Evolutionary conservation across 2,113 vertebrate species (phyloP), one percentile per base, ranked within the genome.

Genomic region (Carollia perspicillata): DNA sequence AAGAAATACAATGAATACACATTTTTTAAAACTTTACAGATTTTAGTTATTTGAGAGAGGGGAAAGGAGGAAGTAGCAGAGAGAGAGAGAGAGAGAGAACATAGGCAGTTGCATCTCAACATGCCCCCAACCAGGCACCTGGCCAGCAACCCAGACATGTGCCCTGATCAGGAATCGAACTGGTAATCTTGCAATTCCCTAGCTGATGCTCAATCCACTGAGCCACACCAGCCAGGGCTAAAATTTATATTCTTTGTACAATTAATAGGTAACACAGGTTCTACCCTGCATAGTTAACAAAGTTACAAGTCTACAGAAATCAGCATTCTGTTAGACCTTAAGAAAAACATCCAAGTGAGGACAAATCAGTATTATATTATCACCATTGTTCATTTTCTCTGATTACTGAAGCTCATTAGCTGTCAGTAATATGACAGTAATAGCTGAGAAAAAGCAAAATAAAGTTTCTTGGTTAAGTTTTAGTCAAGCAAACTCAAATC

Each of bases 391-490:
- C 75, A 92, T 58, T 87, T 75, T 83, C 17, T 92, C 66, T 80
- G 12, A 90, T 87, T 13, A 51, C 30, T 68, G 47, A 66, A 72
- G 66, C 17, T 90, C 40, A 80, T 20, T 53, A 65, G 81, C 65
- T 55, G 28, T 95, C 90, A 92, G 10, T 60, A 60, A 60, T 35
- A 51, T 40, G 30, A 84, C 40, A 91, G 28, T 75, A 88, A 44
- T 71, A 84, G 85, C 22, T 90, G 58, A 92, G n/a, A 88, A 94
- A 84, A 85, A 55, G 30, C 6, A 93, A 88, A 95, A 88, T 49
- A 51, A 96, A 69, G 65, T 71, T 65, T 83, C 37, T 84, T 51
- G 8, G 18, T 89, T 84, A 80, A 92, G 40, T 93, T 95, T 80
- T 90, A 86, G 30, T 95, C 47, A 84, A 94, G 51, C 51, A 58